These are phyloP conservation scores for Peromyscus aztecus DNA, from an alignment of 2,797 vertebrate genomes.

Conservation along the genomic window DNA sequence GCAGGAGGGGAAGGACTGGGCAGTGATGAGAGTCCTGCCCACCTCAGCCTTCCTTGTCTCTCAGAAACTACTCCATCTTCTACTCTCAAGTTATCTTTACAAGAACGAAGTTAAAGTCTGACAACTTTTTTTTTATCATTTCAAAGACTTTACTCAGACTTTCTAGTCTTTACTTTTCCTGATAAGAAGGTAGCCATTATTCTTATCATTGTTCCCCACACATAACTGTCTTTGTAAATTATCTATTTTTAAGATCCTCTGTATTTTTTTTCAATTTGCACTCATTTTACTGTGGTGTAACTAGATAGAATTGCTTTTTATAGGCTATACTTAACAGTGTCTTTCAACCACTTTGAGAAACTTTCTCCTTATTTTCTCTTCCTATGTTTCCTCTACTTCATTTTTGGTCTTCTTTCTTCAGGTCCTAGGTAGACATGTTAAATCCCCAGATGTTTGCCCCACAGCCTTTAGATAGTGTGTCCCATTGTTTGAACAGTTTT, in stretches of 20 bases:
- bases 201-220: background rate
- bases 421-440: background rate
- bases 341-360: background rate
- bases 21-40: background rate
- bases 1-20: background rate
- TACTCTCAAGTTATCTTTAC: background rate
- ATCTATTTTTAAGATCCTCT: conserved; percentile 33
- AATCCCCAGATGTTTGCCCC: background rate
- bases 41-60: background rate
- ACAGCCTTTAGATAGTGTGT: background rate
- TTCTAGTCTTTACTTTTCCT: background rate
- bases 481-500: background rate
- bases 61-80: conserved; percentile 26
- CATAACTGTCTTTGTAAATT: background rate
- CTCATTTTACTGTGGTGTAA: background rate
- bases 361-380: background rate
- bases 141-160: background rate
- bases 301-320: background rate
- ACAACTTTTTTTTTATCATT: background rate
- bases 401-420: background rate
- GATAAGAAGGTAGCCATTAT: background rate
- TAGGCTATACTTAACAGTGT: background rate
- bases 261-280: background rate
- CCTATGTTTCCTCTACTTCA: background rate
- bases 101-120: background rate